Conservation (phyloP, 2,888 invertebrate species). For the Brachypalpus laphriformis region DNA sequence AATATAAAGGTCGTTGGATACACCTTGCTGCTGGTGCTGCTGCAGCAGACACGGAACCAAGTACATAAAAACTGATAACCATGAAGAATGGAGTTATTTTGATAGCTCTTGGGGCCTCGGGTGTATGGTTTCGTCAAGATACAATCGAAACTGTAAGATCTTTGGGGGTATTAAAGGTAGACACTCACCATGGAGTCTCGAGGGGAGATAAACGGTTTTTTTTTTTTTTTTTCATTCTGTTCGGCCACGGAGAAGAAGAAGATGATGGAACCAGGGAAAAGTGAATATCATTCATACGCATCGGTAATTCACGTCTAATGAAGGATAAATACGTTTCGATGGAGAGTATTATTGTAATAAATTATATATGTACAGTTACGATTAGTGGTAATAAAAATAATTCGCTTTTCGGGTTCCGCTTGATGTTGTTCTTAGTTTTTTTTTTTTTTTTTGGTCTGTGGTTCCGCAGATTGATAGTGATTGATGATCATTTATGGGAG, state of each 20-base stretch:
- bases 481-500: constrained; percentile 61
- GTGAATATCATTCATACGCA: constrained; percentile 56
- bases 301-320: constrained; percentile 59
- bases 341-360: constrained; percentile 31
- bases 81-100: constrained; percentile 63
- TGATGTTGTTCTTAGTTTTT: neutral
- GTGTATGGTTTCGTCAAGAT: constrained; percentile 42
- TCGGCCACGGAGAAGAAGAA: neutral
- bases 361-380: constrained; percentile 52
- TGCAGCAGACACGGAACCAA: constrained; percentile 31
- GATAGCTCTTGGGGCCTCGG: constrained; percentile 20
- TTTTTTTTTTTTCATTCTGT: constrained; percentile 19
- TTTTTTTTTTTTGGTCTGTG: neutral
- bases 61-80: constrained; percentile 39
- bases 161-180: constrained; percentile 15
- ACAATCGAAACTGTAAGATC: constrained; percentile 48
- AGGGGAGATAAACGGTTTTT: constrained; percentile 22
- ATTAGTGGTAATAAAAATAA: constrained; percentile 56
- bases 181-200: neutral
- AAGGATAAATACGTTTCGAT: constrained; percentile 42
- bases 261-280: constrained; percentile 29
- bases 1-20: constrained; percentile 58
- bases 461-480: constrained; percentile 45
- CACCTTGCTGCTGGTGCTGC: constrained; percentile 18
- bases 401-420: constrained; percentile 8